These are phyloP conservation scores for Colletes latitarsis DNA, from an alignment of 1,140 invertebrate species.

Conservation along the genomic window DNA sequence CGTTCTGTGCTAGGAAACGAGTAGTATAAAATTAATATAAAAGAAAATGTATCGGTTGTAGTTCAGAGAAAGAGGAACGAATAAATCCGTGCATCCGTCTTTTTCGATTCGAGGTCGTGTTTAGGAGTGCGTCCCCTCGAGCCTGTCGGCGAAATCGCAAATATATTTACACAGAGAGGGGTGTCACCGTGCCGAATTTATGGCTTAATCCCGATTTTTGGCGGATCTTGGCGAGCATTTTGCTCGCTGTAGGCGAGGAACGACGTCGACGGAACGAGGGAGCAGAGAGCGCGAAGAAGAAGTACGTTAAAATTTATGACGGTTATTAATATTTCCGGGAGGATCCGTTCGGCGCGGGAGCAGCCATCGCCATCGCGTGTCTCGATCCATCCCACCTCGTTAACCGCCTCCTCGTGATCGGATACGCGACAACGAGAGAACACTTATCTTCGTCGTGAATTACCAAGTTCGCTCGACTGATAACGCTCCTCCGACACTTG, in stretches of 20 bases:
- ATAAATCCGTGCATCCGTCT: no score
- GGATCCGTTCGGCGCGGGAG: conserved; percentile 16
- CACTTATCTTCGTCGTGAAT: conserved; percentile 1
- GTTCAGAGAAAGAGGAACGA: no score
- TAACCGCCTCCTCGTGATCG: conserved; percentile 5
- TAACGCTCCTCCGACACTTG: background rate
- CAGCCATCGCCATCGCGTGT: conserved; percentile 5
- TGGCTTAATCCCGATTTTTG: conserved; percentile 44
- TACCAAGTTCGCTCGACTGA: conserved; percentile 3
- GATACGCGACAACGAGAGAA: conserved; percentile 27
- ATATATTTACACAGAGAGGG: conserved; percentile 45
- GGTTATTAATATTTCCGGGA: conserved; percentile 59
- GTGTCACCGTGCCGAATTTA: conserved; percentile 47
- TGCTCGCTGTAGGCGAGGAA: background rate
- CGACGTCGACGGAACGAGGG: background rate
- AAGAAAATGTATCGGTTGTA: no score
- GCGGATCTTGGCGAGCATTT: conserved; percentile 36
- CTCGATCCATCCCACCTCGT: conserved; percentile 7
- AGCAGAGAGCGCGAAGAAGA: background rate
- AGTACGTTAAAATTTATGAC: conserved; percentile 58
- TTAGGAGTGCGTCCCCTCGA: background rate
- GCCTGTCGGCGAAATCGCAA: conserved; percentile 32
- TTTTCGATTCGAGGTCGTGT: background rate
- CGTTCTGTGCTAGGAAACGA: no score
- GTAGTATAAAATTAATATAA: no score